Evolutionary conservation across 2,888 invertebrate genomes (phyloP), one percentile per base, ranked within the genome.

Genomic region (Dascillus cervinus): DNA sequence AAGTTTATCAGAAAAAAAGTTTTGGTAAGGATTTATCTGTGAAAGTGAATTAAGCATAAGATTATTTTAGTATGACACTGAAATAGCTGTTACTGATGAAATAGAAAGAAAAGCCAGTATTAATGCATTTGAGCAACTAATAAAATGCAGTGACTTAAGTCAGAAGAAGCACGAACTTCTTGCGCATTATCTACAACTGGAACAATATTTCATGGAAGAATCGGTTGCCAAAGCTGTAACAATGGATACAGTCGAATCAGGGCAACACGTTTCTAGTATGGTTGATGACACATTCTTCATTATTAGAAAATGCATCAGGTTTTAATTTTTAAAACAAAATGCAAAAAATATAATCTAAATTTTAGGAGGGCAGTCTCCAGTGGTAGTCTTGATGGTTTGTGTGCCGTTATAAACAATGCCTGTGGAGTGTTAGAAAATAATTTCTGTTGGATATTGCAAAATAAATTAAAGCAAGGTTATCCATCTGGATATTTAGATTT

Each of bases 251-350:
- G 69, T 81, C 13, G 83, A 85, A 46, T 65, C 72, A n/a, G 80
- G 79, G 3, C 77, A 77, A 35, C 75, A 81, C 44, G 82, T 82
- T 1, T 92, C 94, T 2, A 94, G 90, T 46, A 82, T 98, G 71
- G 87, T 97, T 0, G 98, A 98, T 62, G 97, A 98, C 64, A 86
- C 95, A 1, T 97, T 97, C 67, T 98, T 91, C 62, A 92, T 98
- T 45, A 79, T 96, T 2, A 82, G 92, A 52, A 97, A 97, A 67
- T 91, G 94, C 51, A 85, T 96, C 28, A 75, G 85, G 87, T 80
- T 58, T 43, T 43, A 66, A 29, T 23, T 22, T 12, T 9, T 15
- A 15, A 3, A n/a, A n/a, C n/a, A n/a, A n/a, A n/a, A n/a, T n/a
- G n/a, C n/a, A n/a, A n/a, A n/a, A n/a, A n/a, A n/a, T n/a, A n/a